Percentiles rank a stretch among this genome's conserved stretches.
Conservation (phyloP, 2,888 invertebrate genomes). For the Lasioglossum calceatum region DNA sequence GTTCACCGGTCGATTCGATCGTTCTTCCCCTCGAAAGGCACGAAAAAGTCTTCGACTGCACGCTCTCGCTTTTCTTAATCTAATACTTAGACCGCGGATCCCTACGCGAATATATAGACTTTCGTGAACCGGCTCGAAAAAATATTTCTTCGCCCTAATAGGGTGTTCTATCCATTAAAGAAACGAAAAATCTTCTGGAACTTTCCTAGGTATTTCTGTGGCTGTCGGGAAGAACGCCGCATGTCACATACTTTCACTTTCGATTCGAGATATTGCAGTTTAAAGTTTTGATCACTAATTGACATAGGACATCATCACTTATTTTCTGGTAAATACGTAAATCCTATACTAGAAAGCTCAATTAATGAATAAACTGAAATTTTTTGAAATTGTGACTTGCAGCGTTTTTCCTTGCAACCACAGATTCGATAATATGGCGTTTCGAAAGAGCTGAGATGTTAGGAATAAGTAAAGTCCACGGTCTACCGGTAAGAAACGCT, state of each 20-base stretch:
- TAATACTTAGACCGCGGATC: conserved; percentile 10
- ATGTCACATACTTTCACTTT: too few species aligned
- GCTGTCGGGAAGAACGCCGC: too few species aligned
- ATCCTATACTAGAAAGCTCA: too few species aligned
- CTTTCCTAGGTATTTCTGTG: background rate
- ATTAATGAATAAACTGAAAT: too few species aligned
- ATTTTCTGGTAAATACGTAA: too few species aligned
- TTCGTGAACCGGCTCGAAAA: background rate
- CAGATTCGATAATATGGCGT: too few species aligned
- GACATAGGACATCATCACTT: too few species aligned
- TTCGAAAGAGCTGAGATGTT: background rate
- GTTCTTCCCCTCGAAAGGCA: conserved; percentile 67
- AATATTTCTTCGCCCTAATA: background rate
- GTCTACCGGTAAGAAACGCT: background rate
- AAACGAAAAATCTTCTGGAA: background rate
- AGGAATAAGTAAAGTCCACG: background rate
- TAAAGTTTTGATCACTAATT: too few species aligned
- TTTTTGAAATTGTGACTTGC: too few species aligned
- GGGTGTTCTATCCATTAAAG: background rate
- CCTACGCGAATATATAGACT: background rate
- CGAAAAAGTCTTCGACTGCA: conserved; percentile 55
- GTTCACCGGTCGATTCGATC: conserved; percentile 48
- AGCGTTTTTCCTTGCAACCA: too few species aligned
- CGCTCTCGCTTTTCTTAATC: conserved; percentile 43
- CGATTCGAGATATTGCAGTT: too few species aligned